A percentile compares a stretch with the other conserved stretches of the same genome.
These are phyloP conservation scores for Lipophrys pholis DNA, from an alignment of 2,113 vertebrate genomes.

Conservation along the genomic window DNA sequence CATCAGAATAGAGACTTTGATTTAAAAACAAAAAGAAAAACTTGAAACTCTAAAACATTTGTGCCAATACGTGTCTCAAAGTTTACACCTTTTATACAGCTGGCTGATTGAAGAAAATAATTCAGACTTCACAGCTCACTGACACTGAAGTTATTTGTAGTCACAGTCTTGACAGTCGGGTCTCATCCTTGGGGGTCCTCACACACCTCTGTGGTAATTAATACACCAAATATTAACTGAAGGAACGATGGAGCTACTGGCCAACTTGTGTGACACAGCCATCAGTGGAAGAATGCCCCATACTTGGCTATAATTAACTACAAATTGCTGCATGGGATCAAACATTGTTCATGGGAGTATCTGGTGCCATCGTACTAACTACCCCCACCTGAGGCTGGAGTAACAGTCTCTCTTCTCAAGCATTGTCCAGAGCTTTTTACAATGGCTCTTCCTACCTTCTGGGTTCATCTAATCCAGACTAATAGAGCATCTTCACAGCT, in stretches of 20 bases:
- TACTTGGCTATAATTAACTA: not conserved
- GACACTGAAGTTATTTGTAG: too few relatives aligned
- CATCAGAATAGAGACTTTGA: not conserved
- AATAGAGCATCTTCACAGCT: conserved; percentile 29
- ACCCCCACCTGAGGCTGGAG: too few relatives aligned
- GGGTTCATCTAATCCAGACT: conserved; percentile 2
- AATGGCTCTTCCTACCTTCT: not conserved
- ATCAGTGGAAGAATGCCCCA: not conserved
- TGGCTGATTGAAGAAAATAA: too few relatives aligned
- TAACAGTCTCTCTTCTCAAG: not conserved
- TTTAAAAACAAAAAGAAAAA: not conserved
- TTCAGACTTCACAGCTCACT: too few relatives aligned
- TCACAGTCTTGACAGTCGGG: too few relatives aligned
- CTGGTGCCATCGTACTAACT: not conserved
- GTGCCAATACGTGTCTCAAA: not conserved
- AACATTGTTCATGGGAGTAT: not conserved
- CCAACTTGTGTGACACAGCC: not conserved
- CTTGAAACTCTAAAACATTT: too few relatives aligned
- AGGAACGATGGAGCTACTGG: too few relatives aligned
- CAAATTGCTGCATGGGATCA: not conserved
- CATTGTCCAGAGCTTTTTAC: conserved; percentile 5
- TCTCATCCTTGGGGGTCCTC: too few relatives aligned
- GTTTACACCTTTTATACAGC: too few relatives aligned
- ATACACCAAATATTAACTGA: not conserved
- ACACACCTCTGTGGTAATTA: too few relatives aligned